Base-by-base conservation (phyloP, 2,888 invertebrate species). In the Kryphioiulus occultus region DNA sequence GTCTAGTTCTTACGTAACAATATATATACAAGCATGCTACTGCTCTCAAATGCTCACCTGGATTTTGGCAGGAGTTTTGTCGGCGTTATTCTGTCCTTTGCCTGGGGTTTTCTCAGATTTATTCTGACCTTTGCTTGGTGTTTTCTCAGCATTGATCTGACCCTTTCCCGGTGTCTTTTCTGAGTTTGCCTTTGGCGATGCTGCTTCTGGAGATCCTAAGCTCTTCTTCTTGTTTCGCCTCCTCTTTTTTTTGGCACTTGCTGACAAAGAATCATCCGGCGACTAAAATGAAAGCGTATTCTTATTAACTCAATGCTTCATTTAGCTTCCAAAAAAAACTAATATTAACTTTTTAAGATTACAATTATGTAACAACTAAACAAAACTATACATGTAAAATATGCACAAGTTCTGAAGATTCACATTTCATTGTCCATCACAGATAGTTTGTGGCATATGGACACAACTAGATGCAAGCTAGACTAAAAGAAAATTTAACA, bases 21-120 rank as follows among this genome's bases (percentile, higher is more conserved):
- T n/a, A n/a, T n/a, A n/a, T n/a, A n/a, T n/a, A n/a, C n/a, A n/a
- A n/a, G n/a, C n/a, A n/a, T n/a, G n/a, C n/a, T n/a, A n/a, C n/a
- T n/a, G n/a, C n/a, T 22, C 12, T 3, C 15, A 82, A 17, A 17
- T 47, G 47, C 59, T 22, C n/a, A 59, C 59, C 59, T 59, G 59
- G 92, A 97, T 96, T 89, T 95, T 95, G 85, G 94, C 22, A 0
- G 59, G 59, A 22, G 59, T 59, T 85, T 85, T 85, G 0, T 26
- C 15, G 12, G 84, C 32, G 19, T 39, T 17, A 26, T 42, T 85
- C 19, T 39, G 85, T 5, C n/a, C 42, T 85, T 85, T 85, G 42
- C 26, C 15, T 19, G 85, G 85, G 42, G 42, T 85, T 39, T 84
- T 59, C n/a, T 84, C 84, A 4, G 32, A 30, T 15, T 85, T 85